These are phyloP conservation scores for Aphelocoma coerulescens DNA, from an alignment of 2,113 vertebrate species.

Conservation along the genomic window DNA sequence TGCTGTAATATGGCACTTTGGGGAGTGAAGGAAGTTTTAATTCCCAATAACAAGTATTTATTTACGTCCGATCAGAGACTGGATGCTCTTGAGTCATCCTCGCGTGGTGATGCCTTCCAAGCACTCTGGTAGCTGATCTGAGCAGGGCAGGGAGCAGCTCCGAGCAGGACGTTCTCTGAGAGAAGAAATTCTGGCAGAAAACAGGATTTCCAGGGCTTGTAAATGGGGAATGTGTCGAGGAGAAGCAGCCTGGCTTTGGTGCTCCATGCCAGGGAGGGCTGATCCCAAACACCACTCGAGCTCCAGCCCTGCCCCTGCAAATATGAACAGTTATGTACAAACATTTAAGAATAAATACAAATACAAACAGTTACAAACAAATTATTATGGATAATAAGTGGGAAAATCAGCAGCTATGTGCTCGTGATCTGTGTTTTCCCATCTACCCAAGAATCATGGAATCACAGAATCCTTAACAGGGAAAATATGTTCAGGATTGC, in stretches of 20 bases:
- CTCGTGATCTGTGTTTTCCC: fast-evolving
- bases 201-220: background rate
- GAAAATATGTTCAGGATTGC: fast-evolving
- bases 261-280: fast-evolving
- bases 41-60: background rate
- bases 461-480: background rate
- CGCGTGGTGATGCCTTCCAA: background rate
- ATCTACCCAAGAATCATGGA: background rate
- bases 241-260: background rate
- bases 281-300: fast-evolving
- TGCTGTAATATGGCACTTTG: background rate
- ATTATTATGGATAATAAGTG: fast-evolving
- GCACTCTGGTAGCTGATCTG: background rate
- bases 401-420: fast-evolving
- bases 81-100: background rate
- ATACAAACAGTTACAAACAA: background rate
- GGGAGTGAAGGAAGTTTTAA: background rate
- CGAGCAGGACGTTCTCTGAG: fast-evolving
- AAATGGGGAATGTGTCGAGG: fast-evolving
- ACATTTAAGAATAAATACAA: background rate
- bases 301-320: background rate
- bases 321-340: background rate
- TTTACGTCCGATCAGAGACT: background rate
- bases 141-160: background rate
- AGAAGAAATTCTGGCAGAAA: background rate